phyloP scores from a whole-genome alignment of 2,113 vertebrate genomes.

The Casuarius casuarius region DNA sequence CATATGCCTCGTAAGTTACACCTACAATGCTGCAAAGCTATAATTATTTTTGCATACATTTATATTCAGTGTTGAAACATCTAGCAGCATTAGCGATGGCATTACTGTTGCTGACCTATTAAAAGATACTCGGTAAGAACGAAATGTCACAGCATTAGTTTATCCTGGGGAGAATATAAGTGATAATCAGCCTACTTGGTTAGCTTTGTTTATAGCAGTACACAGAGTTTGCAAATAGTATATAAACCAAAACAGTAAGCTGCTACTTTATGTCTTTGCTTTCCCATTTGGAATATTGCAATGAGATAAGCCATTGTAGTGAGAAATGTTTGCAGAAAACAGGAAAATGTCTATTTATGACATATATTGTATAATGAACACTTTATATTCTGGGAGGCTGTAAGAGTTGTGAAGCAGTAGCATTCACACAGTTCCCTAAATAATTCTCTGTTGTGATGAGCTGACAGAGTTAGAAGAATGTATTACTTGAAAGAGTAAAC shows the following conservation, averaged over 20 bases:
- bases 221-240: not conserved
- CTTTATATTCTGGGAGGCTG: not conserved
- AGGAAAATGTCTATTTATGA: slow-evolving; percentile 1
- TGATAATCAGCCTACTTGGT: not conserved
- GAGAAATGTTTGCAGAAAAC: not conserved
- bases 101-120: not conserved
- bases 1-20: not conserved
- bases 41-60: slow-evolving; percentile 6
- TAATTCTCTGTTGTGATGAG: slow-evolving; percentile 53
- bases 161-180: not conserved
- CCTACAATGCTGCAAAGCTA: not conserved
- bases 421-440: slow-evolving; percentile 30
- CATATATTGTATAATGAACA: not conserved
- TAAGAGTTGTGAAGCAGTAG: slow-evolving; percentile 18
- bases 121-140: not conserved
- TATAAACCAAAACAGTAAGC: not conserved
- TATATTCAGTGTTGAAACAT: not conserved
- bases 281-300: not conserved
- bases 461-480: slow-evolving; percentile 35
- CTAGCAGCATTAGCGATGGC: not conserved
- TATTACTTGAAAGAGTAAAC: slow-evolving; percentile 57
- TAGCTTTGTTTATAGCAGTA: not conserved
- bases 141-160: not conserved
- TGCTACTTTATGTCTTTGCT: not conserved
- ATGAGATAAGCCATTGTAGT: not conserved